Percentiles rank a stretch among this genome's conserved stretches.
These are phyloP conservation scores for Zaprionus lineosus DNA, from an alignment of 2,888 invertebrate species.

Conservation along the genomic window DNA sequence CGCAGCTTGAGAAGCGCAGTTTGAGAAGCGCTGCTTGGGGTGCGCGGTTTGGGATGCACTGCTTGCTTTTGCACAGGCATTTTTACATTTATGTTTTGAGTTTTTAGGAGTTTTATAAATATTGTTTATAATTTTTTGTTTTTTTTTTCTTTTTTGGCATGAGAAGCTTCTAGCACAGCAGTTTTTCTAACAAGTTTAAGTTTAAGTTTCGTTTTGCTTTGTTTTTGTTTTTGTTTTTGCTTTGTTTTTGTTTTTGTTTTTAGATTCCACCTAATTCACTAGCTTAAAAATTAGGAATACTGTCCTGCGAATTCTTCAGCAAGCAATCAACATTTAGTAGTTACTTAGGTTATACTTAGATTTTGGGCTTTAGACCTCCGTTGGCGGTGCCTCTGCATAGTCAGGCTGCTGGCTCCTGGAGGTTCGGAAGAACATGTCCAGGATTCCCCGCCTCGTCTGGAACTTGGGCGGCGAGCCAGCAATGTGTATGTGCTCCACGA, in stretches of 20 bases:
- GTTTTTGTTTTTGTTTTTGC: slow-evolving; percentile 15
- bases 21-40: slow-evolving; percentile 31
- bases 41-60: too few relatives aligned
- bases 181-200: not conserved
- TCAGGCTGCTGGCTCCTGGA: slow-evolving; percentile 80
- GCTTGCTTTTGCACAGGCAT: too few relatives aligned
- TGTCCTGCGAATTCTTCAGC: slow-evolving; percentile 78
- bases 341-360: slow-evolving; percentile 7
- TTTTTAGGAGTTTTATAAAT: slow-evolving; percentile 3
- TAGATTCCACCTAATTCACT: slow-evolving; percentile 49
- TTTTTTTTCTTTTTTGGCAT: slow-evolving; percentile 61
- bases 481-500: slow-evolving; percentile 74
- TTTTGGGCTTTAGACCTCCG: slow-evolving; percentile 76
- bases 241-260: slow-evolving; percentile 24
- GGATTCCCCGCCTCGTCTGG: slow-evolving; percentile 67
- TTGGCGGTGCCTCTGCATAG: slow-evolving; percentile 77
- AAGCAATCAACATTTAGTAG: slow-evolving; percentile 49
- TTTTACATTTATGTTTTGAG: slow-evolving; percentile 7
- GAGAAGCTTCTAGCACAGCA: slow-evolving; percentile 75
- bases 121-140: slow-evolving; percentile 3
- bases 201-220: slow-evolving; percentile 11
- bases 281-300: slow-evolving; percentile 69
- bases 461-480: slow-evolving; percentile 64
- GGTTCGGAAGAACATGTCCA: slow-evolving; percentile 81
- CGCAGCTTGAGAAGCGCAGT: slow-evolving; percentile 39